phyloP scores from a whole-genome alignment of 2,797 vertebrate genomes.

The Sebastes matsubarae region DNA sequence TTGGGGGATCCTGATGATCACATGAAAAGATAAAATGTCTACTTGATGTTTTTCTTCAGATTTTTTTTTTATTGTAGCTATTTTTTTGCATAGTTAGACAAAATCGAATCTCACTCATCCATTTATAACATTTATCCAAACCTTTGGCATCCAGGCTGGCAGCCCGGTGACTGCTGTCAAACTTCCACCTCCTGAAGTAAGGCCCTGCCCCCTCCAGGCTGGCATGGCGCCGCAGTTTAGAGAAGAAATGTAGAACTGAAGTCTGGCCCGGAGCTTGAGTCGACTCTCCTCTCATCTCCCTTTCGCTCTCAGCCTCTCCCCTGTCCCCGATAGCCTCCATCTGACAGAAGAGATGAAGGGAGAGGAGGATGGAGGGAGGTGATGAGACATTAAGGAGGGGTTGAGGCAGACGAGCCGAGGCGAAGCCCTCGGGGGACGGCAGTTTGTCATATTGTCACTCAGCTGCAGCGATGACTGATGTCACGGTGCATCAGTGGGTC shows the following conservation, averaged over 20 bases:
- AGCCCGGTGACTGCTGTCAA: conserved; percentile 91
- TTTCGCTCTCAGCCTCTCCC: conserved; percentile 36
- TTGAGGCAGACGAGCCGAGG: conserved; percentile 32
- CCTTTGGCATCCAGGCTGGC: conserved; percentile 96
- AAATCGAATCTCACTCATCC: background rate
- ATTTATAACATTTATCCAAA: conserved; percentile 61
- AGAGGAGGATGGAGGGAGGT: conserved; percentile 19
- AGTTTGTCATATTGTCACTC: conserved; percentile 64
- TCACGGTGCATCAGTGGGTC: conserved; percentile 31
- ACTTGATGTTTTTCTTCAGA: background rate
- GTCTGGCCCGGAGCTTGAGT: conserved; percentile 75
- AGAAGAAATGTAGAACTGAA: conserved; percentile 90
- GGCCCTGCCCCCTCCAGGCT: conserved; percentile 95
- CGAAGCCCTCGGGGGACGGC: conserved; percentile 41
- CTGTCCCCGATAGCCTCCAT: conserved; percentile 72
- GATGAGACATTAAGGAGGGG: conserved; percentile 42
- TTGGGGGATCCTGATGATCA: conserved; percentile 88
- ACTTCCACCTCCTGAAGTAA: conserved; percentile 94
- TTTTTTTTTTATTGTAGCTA: background rate
- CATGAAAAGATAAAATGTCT: background rate
- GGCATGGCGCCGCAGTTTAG: conserved; percentile 91
- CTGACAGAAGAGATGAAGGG: conserved; percentile 67
- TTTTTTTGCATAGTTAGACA: background rate
- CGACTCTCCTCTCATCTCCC: conserved; percentile 56
- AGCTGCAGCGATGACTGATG: conserved; percentile 46